Evolutionary conservation across 2,797 vertebrate genomes (phyloP), one percentile per base, ranked within the genome.

Genomic region (Halcyon smyrnensis): DNA sequence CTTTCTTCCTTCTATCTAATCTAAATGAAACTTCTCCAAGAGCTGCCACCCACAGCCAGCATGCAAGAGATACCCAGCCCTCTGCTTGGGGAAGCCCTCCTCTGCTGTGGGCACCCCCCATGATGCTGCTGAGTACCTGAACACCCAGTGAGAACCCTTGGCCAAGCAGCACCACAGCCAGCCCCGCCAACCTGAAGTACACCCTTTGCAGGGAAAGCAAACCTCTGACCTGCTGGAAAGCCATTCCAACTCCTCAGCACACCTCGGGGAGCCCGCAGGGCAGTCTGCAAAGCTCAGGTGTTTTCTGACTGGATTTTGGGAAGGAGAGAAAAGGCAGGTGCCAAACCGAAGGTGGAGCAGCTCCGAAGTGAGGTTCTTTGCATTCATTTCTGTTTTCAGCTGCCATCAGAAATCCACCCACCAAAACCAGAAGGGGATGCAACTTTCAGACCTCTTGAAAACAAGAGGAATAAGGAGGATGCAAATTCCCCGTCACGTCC

Each of bases 201-300:
- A 8, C 13, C 24, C 21, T 60, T 11, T 13, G 13, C 21, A 27
- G 10, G 9, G 19, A 39, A 7, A 21, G 23, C 39, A 60, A 63
- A 15, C 20, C 32, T 39, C 48, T 3, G 3, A 54, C 27, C 28
- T 18, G 34, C 24, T 60, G n/a, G 43, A 80, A 93, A 65, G 24
- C 41, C 56, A 53, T 15, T 18, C 28, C n/a, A 39, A 12, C 39
- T n/a, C 63, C 65, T 45, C 8, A 53, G 2, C 51, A 70, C 4
- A 84, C 39, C 77, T 30, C 0, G 0, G 7, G 23, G 28, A 77
- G 18, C 34, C 57, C 5, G 14, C 0, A 0, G 68, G 53, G 3
- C 45, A 69, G 50, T 12, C 17, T 2, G 3, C 53, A 53, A 36
- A 75, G 64, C 86, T 82, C 78, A 39, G 71, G 48, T 39, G 50